Conservation (phyloP, 2,113 vertebrate genomes). For the Brachyhypopomus gauderio region DNA sequence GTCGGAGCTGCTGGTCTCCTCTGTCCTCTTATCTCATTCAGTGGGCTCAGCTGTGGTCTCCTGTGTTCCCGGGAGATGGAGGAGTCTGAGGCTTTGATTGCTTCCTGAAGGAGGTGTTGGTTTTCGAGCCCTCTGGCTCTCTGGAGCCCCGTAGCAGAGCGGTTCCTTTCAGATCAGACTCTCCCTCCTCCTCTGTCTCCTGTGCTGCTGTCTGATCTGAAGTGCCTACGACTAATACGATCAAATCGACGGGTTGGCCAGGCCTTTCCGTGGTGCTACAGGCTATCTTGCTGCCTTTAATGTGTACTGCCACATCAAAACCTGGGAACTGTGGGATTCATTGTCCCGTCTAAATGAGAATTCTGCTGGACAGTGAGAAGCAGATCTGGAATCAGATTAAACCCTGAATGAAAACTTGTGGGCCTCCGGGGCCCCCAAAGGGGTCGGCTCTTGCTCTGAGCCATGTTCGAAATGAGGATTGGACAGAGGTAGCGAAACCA, state of each 20-base stretch:
- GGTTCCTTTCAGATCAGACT: constrained; percentile 10
- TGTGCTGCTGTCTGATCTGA: constrained; percentile 28
- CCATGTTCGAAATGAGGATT: constrained; percentile 12
- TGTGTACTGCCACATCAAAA: constrained; percentile 7
- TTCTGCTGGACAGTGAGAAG: neutral
- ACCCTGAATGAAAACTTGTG: constrained; percentile 27
- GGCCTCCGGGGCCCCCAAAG: constrained; percentile 6
- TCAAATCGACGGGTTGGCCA: constrained; percentile 26
- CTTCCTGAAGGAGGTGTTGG: constrained; percentile 30
- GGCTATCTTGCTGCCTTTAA: neutral
- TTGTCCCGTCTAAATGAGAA: constrained; percentile 23
- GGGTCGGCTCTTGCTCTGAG: constrained; percentile 20
- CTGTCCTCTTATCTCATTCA: constrained; percentile 31
- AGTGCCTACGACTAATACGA: constrained; percentile 36
- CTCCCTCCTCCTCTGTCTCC: constrained; percentile 19
- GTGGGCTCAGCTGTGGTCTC: constrained; percentile 10
- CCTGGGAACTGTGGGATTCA: constrained; percentile 13
- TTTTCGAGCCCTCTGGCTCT: constrained; percentile 26
- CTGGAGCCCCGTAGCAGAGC: constrained; percentile 21
- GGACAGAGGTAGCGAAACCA: constrained; percentile 27
- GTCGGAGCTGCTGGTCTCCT: neutral
- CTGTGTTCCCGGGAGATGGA: constrained; percentile 31
- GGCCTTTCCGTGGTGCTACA: constrained; percentile 5
- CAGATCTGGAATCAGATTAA: constrained; percentile 26
- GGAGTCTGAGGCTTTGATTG: constrained; percentile 26